Evolutionary conservation across 1,140 invertebrate species (phyloP), one percentile per base, ranked within the genome.

Genomic region (Mamestra configurata): DNA sequence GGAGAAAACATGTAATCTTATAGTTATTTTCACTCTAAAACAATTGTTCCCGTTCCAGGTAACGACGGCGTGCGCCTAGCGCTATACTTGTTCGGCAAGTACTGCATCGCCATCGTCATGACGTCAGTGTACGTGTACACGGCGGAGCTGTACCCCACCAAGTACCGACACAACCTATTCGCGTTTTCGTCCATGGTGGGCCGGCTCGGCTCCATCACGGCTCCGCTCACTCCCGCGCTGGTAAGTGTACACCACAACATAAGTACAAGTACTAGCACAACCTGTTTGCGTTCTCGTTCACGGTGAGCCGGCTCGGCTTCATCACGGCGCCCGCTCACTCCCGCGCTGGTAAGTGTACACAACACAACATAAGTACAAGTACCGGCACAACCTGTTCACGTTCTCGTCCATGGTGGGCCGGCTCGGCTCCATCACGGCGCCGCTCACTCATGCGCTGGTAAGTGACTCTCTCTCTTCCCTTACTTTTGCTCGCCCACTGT

Each of bases 351-450:
- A 37, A 86, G 88, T 79, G n/a, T n/a, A n/a, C n/a, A n/a, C n/a
- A n/a, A n/a, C n/a, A n/a, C n/a, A n/a, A n/a, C n/a, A n/a, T n/a
- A n/a, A n/a, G n/a, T n/a, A n/a, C 1, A 95, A 95, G 80, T 91
- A 97, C 66, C 92, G 97, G 37, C 96, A 97, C 84, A 96, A 96
- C 22, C 85, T 97, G 46, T 95, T 97, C 66, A 97, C 92, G 80
- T 97, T 95, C 81, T 97, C 97, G 79, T 97, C 97, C 15, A 97
- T 97, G 95, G 95, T 97, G 78, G 97, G 97, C 4, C 92, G 97
- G 64, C 92, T 97, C 75, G 97, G 97, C 0, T 97, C 97, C 20
- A 97, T 97, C 93, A 88, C 97, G 40, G 97, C 97, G 13, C 97
- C 97, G 78, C 96, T 97, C 90, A 96, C 96, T 51, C 96, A 96